Percentiles rank a stretch among this genome's conserved stretches.
Conservation (phyloP, 2,888 invertebrate genomes). For the Pharmacophagus antenor region DNA sequence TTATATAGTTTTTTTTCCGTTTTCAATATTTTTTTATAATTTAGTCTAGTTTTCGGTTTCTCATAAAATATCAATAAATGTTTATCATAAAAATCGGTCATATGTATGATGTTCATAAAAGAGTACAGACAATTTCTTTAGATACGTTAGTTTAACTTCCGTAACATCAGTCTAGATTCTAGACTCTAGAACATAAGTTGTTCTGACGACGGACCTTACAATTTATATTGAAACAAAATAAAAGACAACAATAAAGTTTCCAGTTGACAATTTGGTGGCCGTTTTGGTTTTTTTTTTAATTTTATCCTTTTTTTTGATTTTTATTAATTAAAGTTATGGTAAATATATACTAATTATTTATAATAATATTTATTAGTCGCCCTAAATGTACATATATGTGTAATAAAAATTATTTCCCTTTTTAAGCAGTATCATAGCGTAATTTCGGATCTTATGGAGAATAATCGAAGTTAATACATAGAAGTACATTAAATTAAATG, state of each 20-base stretch:
- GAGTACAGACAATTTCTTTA: slow-evolving; percentile 43
- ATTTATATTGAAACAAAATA: slow-evolving; percentile 13
- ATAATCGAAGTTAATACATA: too few species aligned
- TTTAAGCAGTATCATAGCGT: too few species aligned
- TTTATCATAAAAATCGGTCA: neutral
- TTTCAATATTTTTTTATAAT: neutral
- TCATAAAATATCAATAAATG: neutral
- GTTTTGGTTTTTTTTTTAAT: too few species aligned
- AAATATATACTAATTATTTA: too few species aligned
- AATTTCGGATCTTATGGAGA: too few species aligned
- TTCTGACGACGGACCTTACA: slow-evolving; percentile 40
- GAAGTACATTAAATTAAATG: too few species aligned
- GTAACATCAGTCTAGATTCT: slow-evolving; percentile 49
- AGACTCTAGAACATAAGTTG: slow-evolving; percentile 47
- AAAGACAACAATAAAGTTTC: too few species aligned
- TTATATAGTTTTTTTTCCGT: neutral
- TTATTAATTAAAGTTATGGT: neutral
- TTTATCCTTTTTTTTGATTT: neutral
- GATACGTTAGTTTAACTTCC: slow-evolving; percentile 67
- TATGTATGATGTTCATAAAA: slow-evolving; percentile 1
- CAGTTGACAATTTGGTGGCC: neutral
- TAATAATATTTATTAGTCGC: too few species aligned
- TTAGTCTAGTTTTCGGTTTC: neutral
- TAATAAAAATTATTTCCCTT: too few species aligned
- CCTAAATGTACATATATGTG: too few species aligned